Evolutionary conservation across 1,140 invertebrate species (phyloP).

Genomic region (Saxidomus purpurata): DNA sequence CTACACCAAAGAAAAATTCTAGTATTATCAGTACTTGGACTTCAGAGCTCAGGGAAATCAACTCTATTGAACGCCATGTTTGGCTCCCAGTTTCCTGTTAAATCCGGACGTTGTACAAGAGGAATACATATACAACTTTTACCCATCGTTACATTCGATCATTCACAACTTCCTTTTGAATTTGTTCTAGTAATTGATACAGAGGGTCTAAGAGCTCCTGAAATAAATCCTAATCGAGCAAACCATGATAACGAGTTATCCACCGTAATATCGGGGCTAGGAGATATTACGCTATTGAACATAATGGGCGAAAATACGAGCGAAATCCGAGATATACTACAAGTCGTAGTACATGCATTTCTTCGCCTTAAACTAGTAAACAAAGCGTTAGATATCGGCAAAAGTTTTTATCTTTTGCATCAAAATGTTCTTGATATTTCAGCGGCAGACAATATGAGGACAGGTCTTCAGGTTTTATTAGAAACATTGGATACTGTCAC

Average conservation of each 20-base stretch:
- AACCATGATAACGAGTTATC: constrained; percentile 59
- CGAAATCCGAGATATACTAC: constrained; percentile 56
- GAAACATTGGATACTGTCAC: constrained; percentile 14
- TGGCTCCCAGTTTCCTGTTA: constrained; percentile 19
- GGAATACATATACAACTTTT: not conserved
- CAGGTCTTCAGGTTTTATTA: not conserved
- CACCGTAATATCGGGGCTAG: constrained; percentile 59
- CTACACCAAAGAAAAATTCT: not conserved
- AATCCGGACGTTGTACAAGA: constrained; percentile 4
- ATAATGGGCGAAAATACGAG: constrained; percentile 50
- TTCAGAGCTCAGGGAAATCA: constrained; percentile 44
- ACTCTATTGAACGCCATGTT: constrained; percentile 35
- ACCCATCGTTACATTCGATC: not conserved
- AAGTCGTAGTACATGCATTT: constrained; percentile 56
- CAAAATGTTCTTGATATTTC: constrained; percentile 21
- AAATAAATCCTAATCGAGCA: not conserved
- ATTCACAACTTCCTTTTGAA: not conserved
- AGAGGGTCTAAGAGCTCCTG: constrained; percentile 43
- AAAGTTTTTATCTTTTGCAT: constrained; percentile 50
- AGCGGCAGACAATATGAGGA: not conserved
- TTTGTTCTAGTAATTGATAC: constrained; percentile 5
- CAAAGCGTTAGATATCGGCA: not conserved
- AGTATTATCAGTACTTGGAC: not conserved
- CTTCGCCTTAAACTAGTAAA: constrained; percentile 40
- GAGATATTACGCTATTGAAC: constrained; percentile 53